phyloP scores from a whole-genome alignment of 1,140 invertebrate species.

The Procambarus virginalis region DNA sequence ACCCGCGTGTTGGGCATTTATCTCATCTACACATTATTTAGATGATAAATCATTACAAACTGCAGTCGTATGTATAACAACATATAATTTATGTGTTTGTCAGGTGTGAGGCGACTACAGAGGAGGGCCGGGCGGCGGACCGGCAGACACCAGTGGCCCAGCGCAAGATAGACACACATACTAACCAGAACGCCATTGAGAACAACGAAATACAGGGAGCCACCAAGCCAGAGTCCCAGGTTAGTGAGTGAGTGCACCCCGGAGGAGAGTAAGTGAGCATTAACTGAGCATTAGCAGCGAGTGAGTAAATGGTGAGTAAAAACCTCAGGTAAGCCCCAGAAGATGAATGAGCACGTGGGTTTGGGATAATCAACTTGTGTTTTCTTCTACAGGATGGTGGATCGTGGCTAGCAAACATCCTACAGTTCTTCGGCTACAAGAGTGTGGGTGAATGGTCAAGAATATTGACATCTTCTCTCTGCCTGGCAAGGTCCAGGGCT shows the following conservation, averaged over 20 bases:
- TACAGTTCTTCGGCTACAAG: constrained; percentile 64
- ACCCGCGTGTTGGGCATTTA: no score
- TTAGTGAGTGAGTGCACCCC: neutral
- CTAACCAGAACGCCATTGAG: constrained; percentile 19
- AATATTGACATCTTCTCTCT: constrained; percentile 61
- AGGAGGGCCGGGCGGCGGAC: neutral
- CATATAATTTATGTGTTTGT: no score
- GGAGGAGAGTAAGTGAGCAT: no score
- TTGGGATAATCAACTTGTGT: neutral
- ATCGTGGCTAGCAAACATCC: constrained; percentile 43
- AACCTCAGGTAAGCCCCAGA: no score
- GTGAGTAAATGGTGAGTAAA: no score
- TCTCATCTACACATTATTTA: no score
- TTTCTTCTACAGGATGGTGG: neutral
- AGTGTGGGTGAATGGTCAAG: constrained; percentile 53
- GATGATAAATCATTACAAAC: no score
- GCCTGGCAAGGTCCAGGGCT: constrained; percentile 41
- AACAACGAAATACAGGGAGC: constrained; percentile 60
- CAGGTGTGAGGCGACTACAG: no score
- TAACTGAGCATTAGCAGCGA: no score
- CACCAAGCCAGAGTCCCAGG: constrained; percentile 2
- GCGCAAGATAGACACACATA: constrained; percentile 35
- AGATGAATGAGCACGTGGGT: neutral
- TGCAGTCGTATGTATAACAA: no score
- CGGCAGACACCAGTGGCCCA: neutral